Evolutionary conservation across 2,113 vertebrate species (phyloP), one percentile per base, ranked within the genome.

Genomic region (Macaca nemestrina): DNA sequence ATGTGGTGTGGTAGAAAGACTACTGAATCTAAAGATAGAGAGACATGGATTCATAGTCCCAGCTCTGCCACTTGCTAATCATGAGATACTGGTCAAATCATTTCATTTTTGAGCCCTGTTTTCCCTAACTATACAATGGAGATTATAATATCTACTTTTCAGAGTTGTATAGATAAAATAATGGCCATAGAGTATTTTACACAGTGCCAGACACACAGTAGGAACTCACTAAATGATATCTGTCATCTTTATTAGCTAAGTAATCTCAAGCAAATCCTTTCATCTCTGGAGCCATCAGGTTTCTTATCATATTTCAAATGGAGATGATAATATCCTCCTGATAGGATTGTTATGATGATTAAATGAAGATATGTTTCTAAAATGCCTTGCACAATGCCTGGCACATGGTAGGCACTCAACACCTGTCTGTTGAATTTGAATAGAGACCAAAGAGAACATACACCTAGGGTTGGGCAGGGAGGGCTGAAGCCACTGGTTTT

Each of bases 231-330:
- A 93, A 93, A 85, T 79, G 23, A 45, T 59, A 82, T 20, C 43
- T 83, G 27, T 86, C 50, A 38, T 70, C 93, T 94, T 59, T 38
- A 91, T 89, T 89, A 95, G 48, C 16, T 76, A 38, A 80, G 11
- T 85, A 89, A 75, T 84, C 73, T 83, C 90, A 13, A 95, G 50
- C 64, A 91, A 91, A 17, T 92, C 61, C 59, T 80, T 97, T 68
- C 22, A 87, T 14, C 50, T 94, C 48, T 88, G 48, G 43, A 95
- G 30, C 35, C 43, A 95, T 82, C 45, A 40, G 9, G 20, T 93
- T 83, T 40, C 40, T 35, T 93, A 73, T 80, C 7, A 92, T 88
- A 91, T 92, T 95, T 91, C 52, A 95, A 64, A 70, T 87, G 23
- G 48, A 79, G 32, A 75, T 55, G 17, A 88, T 50, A 88, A 84